These are phyloP conservation scores for Micrastur ruficollis DNA, from an alignment of 2,797 vertebrate genomes.

Conservation along the genomic window DNA sequence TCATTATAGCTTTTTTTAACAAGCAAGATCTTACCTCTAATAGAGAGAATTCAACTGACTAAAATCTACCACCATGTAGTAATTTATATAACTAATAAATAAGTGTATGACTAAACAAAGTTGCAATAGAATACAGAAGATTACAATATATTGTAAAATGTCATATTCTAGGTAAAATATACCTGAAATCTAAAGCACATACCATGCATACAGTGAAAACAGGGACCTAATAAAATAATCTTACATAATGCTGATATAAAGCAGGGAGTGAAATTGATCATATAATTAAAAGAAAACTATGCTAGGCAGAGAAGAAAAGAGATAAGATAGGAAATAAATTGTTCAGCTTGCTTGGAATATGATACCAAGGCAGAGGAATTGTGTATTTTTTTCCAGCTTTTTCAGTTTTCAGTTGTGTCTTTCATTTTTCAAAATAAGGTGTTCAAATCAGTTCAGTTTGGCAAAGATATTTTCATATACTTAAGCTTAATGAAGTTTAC, in stretches of 20 bases:
- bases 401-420: not conserved
- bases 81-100: not conserved
- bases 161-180: not conserved
- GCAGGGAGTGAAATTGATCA: not conserved
- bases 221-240: not conserved
- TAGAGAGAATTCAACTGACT: not conserved
- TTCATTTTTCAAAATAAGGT: not conserved
- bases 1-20: not conserved
- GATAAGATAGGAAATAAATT: not conserved
- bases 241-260: not conserved
- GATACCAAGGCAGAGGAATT: not conserved
- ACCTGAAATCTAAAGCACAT: not conserved
- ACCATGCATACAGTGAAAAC: not conserved
- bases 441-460: not conserved
- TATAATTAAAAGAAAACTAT: not conserved
- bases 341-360: not conserved
- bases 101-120: not conserved
- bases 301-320: not conserved
- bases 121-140: not conserved
- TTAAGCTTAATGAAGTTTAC: not conserved
- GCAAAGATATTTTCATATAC: not conserved
- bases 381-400: not conserved
- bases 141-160: not conserved
- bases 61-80: not conserved
- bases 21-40: not conserved